Evolutionary conservation across 2,797 vertebrate genomes (phyloP).

Genomic region (Phylloscopus collybita): DNA sequence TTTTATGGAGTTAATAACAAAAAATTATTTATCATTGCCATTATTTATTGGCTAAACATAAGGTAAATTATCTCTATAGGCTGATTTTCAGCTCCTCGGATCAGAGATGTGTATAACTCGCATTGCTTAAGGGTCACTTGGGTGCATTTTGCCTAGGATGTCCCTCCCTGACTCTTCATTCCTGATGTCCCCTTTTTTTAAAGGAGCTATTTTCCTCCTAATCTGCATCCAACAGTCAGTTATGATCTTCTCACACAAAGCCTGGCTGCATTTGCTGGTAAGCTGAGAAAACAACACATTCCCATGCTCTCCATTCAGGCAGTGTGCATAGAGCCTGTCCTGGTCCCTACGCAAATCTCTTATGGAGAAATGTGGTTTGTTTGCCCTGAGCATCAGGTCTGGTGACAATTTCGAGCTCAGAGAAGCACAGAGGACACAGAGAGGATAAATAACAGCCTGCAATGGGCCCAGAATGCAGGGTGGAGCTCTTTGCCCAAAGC

Average conservation of each 20-base stretch:
- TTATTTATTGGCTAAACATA: neutral
- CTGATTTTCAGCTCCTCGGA: neutral
- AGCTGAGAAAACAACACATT: neutral
- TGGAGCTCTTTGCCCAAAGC: neutral
- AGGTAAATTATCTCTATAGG: neutral
- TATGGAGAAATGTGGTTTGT: neutral
- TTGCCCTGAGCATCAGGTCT: neutral
- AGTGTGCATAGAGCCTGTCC: neutral
- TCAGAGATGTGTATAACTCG: accelerated
- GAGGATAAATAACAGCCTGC: neutral
- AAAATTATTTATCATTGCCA: neutral
- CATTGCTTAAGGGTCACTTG: neutral
- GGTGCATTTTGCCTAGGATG: neutral
- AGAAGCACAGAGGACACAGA: neutral
- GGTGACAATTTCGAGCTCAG: neutral
- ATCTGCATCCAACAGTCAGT: neutral
- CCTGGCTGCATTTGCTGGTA: neutral
- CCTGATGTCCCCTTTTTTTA: neutral
- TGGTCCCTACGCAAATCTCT: neutral
- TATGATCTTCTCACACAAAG: neutral
- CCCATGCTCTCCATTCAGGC: neutral
- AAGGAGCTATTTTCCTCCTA: neutral
- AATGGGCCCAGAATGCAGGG: neutral
- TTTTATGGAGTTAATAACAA: neutral
- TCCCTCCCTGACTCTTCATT: neutral